Conservation (phyloP, 1,140 invertebrate genomes). For the Lucilia sericata region DNA sequence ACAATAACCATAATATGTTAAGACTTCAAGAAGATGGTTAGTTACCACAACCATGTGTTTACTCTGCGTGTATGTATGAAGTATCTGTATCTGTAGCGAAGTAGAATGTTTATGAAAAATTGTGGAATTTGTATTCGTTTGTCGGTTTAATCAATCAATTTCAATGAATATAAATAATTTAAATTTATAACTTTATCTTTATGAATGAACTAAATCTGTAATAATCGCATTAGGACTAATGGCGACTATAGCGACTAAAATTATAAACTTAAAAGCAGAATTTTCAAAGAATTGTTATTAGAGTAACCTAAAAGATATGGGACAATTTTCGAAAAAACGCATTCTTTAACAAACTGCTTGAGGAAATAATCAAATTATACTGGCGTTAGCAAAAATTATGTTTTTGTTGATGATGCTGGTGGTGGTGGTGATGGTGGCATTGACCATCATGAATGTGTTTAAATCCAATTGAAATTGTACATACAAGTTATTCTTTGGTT, state of each 20-base stretch:
- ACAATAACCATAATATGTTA: no score
- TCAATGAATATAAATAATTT: constrained; percentile 8
- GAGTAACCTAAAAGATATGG: no score
- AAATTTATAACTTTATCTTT: not conserved
- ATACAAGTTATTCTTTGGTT: no score
- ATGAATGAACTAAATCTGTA: constrained; percentile 34
- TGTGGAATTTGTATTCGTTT: not conserved
- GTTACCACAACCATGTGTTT: no score
- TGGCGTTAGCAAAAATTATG: not conserved
- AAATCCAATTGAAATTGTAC: no score
- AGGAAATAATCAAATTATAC: not conserved
- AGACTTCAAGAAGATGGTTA: no score
- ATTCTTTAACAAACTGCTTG: not conserved
- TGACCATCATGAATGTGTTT: not conserved
- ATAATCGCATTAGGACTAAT: constrained; percentile 36
- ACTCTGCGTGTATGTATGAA: no score
- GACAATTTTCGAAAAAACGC: not conserved
- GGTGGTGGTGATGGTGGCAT: not conserved
- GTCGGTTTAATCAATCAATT: constrained; percentile 6
- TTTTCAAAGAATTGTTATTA: no score
- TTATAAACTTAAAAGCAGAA: no score
- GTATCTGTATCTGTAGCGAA: not conserved
- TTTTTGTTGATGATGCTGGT: not conserved
- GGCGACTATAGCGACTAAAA: not conserved
- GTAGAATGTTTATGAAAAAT: not conserved